These are phyloP conservation scores for Saguinus midas DNA, from an alignment of 2,113 vertebrate genomes.

Conservation along the genomic window DNA sequence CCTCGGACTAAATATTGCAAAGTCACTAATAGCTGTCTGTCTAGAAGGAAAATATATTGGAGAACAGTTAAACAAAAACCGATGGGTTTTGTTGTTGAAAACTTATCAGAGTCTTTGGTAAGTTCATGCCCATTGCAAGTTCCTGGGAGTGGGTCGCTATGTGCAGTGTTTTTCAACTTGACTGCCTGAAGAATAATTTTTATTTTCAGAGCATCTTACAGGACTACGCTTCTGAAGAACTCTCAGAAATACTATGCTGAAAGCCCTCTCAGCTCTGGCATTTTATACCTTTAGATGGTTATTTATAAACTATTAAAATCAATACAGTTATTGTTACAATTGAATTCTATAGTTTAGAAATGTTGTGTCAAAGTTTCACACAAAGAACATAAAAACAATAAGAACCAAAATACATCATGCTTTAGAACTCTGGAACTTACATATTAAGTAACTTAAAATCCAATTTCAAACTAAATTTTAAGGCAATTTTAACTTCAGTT, in stretches of 20 bases:
- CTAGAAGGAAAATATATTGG: neutral
- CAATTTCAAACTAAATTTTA: conserved; percentile 27
- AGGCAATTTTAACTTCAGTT: neutral
- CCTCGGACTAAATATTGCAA: neutral
- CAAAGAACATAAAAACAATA: neutral
- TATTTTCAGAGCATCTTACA: neutral
- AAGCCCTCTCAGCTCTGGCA: neutral
- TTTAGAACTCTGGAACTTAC: neutral
- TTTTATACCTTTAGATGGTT: neutral
- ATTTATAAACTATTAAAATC: neutral
- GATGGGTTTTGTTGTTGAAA: neutral
- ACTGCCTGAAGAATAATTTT: neutral
- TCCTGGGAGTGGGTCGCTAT: neutral
- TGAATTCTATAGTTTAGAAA: neutral
- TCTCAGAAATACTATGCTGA: neutral
- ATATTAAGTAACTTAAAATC: neutral
- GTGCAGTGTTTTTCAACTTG: neutral
- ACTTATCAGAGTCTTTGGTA: neutral
- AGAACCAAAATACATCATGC: neutral
- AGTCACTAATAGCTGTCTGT: neutral
- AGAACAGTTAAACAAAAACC: neutral
- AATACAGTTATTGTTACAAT: neutral
- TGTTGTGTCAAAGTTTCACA: neutral
- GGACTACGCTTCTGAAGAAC: neutral
- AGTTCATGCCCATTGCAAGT: neutral